phyloP scores from a whole-genome alignment of 2,888 invertebrate genomes.

The Drosophila borealis region DNA sequence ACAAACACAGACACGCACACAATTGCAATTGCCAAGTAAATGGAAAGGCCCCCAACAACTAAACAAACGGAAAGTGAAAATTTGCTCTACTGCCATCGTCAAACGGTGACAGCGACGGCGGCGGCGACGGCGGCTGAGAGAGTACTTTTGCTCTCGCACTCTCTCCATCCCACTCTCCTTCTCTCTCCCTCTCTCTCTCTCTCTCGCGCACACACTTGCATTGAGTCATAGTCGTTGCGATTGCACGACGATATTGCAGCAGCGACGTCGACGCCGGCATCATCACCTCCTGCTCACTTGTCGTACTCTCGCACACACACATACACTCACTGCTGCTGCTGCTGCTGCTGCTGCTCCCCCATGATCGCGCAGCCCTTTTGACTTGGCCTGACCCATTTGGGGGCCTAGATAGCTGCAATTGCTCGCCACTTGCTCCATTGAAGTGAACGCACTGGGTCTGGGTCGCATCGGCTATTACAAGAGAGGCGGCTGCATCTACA shows the following conservation, averaged over 20 bases:
- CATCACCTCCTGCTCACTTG: constrained; percentile 41
- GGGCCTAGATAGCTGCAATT: constrained; percentile 54
- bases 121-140: constrained; percentile 29
- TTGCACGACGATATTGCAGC: constrained; percentile 67
- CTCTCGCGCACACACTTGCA: constrained; percentile 64
- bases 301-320: constrained; percentile 23
- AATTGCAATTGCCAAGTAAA: constrained; percentile 65
- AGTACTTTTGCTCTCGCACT: constrained; percentile 27
- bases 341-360: constrained; percentile 35
- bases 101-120: constrained; percentile 24
- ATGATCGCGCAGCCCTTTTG: constrained; percentile 61
- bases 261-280: constrained; percentile 33
- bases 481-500: constrained; percentile 26
- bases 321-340: constrained; percentile 13
- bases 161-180: constrained; percentile 33
- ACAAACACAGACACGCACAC: constrained; percentile 29
- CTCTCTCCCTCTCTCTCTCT: constrained; percentile 19
- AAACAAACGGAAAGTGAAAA: constrained; percentile 85
- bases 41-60: constrained; percentile 77
- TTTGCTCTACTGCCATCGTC: constrained; percentile 78
- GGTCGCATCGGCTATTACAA: constrained; percentile 61
- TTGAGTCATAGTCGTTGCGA: constrained; percentile 78
- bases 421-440: constrained; percentile 60
- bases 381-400: constrained; percentile 70
- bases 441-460: constrained; percentile 75